phyloP scores from a whole-genome alignment of 2,113 vertebrate species.

The Dasyurus viverrinus region DNA sequence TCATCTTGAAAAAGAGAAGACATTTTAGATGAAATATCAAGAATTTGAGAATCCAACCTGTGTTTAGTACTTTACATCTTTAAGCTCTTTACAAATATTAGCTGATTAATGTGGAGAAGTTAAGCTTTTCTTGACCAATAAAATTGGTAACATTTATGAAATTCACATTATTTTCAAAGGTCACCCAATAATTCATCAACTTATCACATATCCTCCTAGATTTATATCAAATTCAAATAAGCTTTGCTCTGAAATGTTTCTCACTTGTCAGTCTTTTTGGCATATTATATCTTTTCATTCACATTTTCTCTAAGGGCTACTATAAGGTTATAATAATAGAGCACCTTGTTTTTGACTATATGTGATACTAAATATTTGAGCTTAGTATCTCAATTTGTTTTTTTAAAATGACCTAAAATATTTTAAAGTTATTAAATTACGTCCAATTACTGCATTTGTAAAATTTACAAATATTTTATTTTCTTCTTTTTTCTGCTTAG shows the following conservation, averaged over 20 bases:
- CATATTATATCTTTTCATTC: not conserved
- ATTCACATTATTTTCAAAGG: not conserved
- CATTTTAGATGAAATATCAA: constrained; percentile 2
- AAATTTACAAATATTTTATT: constrained; percentile 65
- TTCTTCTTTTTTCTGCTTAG: constrained; percentile 76
- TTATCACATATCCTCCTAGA: not conserved
- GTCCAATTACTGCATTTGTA: not conserved
- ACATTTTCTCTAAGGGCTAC: not conserved
- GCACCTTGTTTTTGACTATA: not conserved
- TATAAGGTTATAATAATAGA: constrained; percentile 8
- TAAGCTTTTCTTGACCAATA: constrained; percentile 12
- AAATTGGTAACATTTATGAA: constrained; percentile 7
- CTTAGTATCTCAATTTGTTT: not conserved
- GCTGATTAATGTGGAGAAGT: not conserved
- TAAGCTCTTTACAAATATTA: constrained; percentile 9
- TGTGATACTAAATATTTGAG: not conserved
- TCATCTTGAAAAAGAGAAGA: constrained; percentile 18
- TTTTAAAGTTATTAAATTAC: not conserved
- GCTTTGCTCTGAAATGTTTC: not conserved
- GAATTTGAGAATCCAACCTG: not conserved
- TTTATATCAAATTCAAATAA: not conserved
- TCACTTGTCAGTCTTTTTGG: not conserved
- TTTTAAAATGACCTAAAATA: not conserved
- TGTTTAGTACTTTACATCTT: not conserved
- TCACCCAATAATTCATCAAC: constrained; percentile 7